These are phyloP conservation scores for Nyctereutes procyonoides DNA, from an alignment of 2,113 vertebrate species.

Conservation along the genomic window DNA sequence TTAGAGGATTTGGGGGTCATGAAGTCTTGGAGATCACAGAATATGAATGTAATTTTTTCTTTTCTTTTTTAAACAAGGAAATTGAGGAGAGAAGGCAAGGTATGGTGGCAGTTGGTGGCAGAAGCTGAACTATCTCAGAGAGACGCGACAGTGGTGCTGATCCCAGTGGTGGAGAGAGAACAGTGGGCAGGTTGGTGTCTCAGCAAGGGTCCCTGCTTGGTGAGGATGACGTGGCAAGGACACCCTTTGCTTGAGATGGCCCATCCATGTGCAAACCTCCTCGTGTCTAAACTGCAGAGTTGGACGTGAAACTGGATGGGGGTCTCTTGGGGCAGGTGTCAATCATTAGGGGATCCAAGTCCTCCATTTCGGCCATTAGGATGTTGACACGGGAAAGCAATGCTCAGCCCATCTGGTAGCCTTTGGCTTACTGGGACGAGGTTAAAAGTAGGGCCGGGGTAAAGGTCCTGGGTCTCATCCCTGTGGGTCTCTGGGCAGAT, in stretches of 20 bases:
- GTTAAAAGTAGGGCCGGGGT: background rate
- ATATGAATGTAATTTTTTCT: background rate
- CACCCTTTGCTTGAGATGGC: accelerated
- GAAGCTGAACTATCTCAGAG: background rate
- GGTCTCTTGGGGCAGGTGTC: background rate
- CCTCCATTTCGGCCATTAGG: too few relatives aligned
- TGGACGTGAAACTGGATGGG: background rate
- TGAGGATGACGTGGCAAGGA: background rate
- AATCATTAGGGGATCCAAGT: accelerated
- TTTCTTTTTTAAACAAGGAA: background rate
- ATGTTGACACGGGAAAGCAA: background rate
- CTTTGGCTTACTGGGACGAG: background rate
- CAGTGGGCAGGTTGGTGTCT: background rate
- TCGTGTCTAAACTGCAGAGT: background rate
- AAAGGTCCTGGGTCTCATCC: background rate
- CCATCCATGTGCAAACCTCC: accelerated
- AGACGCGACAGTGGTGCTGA: background rate
- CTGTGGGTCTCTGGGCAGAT: background rate
- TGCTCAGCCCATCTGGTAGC: accelerated
- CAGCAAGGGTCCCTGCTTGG: accelerated
- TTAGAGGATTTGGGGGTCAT: too few relatives aligned
- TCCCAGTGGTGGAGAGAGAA: background rate
- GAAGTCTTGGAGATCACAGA: too few relatives aligned
- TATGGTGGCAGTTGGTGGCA: background rate
- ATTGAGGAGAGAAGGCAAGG: background rate